These are phyloP conservation scores for Nemurella pictetii DNA, from an alignment of 2,888 invertebrate genomes.

Conservation along the genomic window DNA sequence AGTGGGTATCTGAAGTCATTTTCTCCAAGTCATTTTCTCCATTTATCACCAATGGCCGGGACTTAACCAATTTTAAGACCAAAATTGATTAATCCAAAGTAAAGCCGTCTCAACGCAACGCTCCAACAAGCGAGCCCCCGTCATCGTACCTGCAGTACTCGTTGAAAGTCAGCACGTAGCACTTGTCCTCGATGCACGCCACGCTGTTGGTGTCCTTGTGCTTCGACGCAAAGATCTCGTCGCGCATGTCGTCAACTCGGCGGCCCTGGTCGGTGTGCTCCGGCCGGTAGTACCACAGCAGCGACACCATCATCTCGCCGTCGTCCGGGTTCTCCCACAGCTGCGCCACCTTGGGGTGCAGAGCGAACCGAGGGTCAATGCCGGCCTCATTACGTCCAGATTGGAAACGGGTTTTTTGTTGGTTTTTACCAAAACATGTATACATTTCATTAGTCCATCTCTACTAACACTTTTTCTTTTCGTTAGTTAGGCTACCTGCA, in stretches of 20 bases:
- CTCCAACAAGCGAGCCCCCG: not conserved
- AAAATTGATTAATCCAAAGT: too few species aligned
- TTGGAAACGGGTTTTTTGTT: too few species aligned
- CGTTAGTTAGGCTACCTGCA: too few species aligned
- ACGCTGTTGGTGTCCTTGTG: slow-evolving; percentile 95
- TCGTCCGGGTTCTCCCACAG: slow-evolving; percentile 94
- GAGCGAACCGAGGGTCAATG: too few species aligned
- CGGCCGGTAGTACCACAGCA: slow-evolving; percentile 96
- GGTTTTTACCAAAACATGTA: too few species aligned
- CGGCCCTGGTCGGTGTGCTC: slow-evolving; percentile 94
- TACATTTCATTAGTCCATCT: too few species aligned
- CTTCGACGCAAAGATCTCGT: slow-evolving; percentile 94
- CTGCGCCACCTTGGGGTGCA: slow-evolving; percentile 84
- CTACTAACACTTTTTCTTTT: too few species aligned
- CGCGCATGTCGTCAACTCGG: slow-evolving; percentile 75
- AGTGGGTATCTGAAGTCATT: too few species aligned
- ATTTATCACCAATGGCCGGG: not conserved
- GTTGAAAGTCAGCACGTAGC: slow-evolving; percentile 93
- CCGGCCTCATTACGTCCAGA: too few species aligned
- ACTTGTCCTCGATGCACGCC: slow-evolving; percentile 97
- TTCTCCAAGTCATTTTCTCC: too few species aligned
- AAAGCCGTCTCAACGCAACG: not conserved
- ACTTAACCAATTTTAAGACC: too few species aligned
- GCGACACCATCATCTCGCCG: slow-evolving; percentile 98
- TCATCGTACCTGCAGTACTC: slow-evolving; percentile 87